Percentiles rank a stretch among this genome's conserved stretches.
These are phyloP conservation scores for Colletes gigas DNA, from an alignment of 1,140 invertebrate species.

Conservation along the genomic window DNA sequence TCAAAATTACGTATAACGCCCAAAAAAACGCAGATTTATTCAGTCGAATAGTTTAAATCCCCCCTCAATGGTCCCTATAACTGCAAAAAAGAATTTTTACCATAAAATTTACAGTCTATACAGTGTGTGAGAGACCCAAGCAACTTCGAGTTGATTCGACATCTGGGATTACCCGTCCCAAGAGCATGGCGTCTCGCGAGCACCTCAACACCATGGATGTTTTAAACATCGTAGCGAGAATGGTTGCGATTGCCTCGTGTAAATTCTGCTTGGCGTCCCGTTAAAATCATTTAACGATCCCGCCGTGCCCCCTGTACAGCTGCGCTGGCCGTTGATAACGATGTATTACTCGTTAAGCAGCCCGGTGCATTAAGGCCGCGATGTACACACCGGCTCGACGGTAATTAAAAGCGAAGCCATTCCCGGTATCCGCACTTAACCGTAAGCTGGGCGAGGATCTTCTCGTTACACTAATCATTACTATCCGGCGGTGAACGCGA, in stretches of 20 bases:
- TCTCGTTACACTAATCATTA: slow-evolving; percentile 65
- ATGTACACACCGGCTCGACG: slow-evolving; percentile 49
- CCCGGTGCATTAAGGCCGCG: slow-evolving; percentile 51
- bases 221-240: neutral
- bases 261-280: slow-evolving; percentile 7
- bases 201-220: neutral
- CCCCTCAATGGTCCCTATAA: too few relatives aligned
- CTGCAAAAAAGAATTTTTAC: too few relatives aligned
- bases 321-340: slow-evolving; percentile 48
- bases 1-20: too few relatives aligned
- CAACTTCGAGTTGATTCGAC: too few relatives aligned
- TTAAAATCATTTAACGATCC: slow-evolving; percentile 56
- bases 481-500: slow-evolving; percentile 37
- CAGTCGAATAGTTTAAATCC: too few relatives aligned
- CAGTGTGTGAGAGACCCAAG: too few relatives aligned
- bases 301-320: neutral
- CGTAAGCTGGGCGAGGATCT: slow-evolving; percentile 43
- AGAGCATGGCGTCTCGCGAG: too few relatives aligned
- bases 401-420: slow-evolving; percentile 65
- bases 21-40: too few relatives aligned
- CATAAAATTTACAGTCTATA: too few relatives aligned
- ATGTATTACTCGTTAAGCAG: slow-evolving; percentile 62
- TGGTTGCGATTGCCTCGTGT: neutral
- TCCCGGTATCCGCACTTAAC: slow-evolving; percentile 59
- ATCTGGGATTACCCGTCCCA: too few relatives aligned